Evolutionary conservation across 2,888 invertebrate species (phyloP), one percentile per base, ranked within the genome.

Genomic region (Pherbina coryleti): DNA sequence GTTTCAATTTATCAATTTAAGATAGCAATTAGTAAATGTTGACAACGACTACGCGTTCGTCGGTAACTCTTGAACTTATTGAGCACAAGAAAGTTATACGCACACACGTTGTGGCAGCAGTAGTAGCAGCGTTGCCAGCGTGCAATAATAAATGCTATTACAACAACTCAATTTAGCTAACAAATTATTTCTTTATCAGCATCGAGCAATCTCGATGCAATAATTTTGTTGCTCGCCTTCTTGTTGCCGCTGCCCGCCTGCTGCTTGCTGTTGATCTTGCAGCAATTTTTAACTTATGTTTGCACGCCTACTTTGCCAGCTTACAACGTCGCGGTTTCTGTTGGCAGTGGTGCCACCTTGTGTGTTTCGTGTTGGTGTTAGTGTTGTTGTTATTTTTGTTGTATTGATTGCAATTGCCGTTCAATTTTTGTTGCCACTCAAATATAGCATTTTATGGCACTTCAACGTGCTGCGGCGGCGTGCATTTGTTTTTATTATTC

Each of bases 381-480:
- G 9, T 67, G 67, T 44, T 69, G 17, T 5, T 28, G 25, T 44
- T 69, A n/a, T 5, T 69, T 25, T 51, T 69, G 19, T 44, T 19
- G 22, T 14, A 22, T 60, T 60, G 22, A 25, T 60, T 11, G 11
- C 19, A 67, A 67, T 69, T 69, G 69, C 69, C n/a, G 69, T 51
- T 69, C 69, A 69, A 69, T 69, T 69, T 69, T 69, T 69, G 44
- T 44, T 44, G 69, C 69, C 51, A 51, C 69, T 69, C 69, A 69
- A 69, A 69, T 69, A 69, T 44, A 44, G 11, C 44, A 44, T 44
- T 44, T 44, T 44, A 44, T 44, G 44, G 44, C 44, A 44, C 44
- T 44, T 44, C 44, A 44, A 44, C 44, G 44, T 44, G 44, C 44
- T 44, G 44, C 44, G 44, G 44, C 44, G 44, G 44, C 11, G 44